Evolutionary conservation across 2,113 vertebrate species (phyloP), one percentile per base, ranked within the genome.

Genomic region (Pedetes capensis): DNA sequence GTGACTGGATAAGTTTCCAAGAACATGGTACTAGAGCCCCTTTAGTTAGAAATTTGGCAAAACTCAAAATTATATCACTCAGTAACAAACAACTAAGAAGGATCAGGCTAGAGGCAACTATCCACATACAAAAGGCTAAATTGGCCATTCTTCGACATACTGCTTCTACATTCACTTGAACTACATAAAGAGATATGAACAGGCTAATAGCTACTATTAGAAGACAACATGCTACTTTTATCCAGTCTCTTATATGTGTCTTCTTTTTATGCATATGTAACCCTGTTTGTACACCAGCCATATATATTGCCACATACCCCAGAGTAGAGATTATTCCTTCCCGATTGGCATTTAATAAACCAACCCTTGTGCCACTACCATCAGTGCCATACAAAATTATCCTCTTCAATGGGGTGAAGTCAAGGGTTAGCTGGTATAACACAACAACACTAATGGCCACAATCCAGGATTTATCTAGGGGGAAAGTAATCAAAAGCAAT

Each of bases 141-240:
- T 99, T 99, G 16, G 99, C 99, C 98, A 99, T 94, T 81, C 99
- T 98, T 63, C 99, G 99, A 82, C 99, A 99, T 76, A 99, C 99
- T 0, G 98, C 98, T 72, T 99, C 99, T 4, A 96, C 11, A 5
- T 98, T 91, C 0, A 16, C 96, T 88, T 99, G 99, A 84, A 98
- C 98, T 51, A 95, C 0, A 27, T 92, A 95, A 74, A 99, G 98
- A 64, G 89, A 20, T 7, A 95, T 1, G 9, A 98, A 99, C 17
- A 99, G 97, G 9, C 55, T 13, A 29, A 98, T 17, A 64, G 97
- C 96, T 6, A 79, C 95, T 59, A 99, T 37, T 1, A 98, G 84
- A 47, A 99, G 97, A 74, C 32, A 96, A 37, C 81, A 3, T 2
- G 98, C 86, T 6, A 97, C 97, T 96, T 51, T 96, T 16, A 98